These are phyloP conservation scores for Planococcus citri DNA, from an alignment of 1,140 invertebrate genomes.

Conservation along the genomic window DNA sequence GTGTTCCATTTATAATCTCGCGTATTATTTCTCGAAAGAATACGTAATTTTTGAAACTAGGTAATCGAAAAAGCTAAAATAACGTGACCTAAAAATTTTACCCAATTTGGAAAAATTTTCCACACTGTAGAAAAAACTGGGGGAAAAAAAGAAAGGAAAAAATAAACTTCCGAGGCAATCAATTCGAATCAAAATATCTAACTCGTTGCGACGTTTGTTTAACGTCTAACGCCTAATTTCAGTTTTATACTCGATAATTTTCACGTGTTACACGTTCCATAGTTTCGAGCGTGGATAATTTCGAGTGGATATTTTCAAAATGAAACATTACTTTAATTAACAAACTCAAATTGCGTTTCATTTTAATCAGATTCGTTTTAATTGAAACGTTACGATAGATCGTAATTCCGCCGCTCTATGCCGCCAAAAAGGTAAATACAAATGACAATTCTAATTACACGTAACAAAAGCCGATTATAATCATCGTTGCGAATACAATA, in stretches of 20 bases:
- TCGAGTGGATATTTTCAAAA: background rate
- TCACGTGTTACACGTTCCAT: background rate
- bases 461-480: conserved; percentile 7
- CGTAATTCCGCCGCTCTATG: background rate
- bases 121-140: no score
- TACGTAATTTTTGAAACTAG: no score
- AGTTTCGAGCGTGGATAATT: background rate
- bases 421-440: background rate
- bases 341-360: background rate
- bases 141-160: no score
- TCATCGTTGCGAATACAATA: background rate
- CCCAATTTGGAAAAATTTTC: no score
- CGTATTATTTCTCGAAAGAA: no score
- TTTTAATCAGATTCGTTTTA: conserved; percentile 12
- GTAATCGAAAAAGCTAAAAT: no score
- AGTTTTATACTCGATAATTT: background rate
- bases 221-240: no score
- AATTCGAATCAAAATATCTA: no score
- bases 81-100: no score
- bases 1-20: no score
- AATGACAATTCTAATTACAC: conserved; percentile 15
- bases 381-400: conserved; percentile 13
- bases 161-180: no score
- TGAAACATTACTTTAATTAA: conserved; percentile 17
- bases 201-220: no score